Conservation (phyloP, 2,797 vertebrate species). For the Ptychadena robeensis region DNA sequence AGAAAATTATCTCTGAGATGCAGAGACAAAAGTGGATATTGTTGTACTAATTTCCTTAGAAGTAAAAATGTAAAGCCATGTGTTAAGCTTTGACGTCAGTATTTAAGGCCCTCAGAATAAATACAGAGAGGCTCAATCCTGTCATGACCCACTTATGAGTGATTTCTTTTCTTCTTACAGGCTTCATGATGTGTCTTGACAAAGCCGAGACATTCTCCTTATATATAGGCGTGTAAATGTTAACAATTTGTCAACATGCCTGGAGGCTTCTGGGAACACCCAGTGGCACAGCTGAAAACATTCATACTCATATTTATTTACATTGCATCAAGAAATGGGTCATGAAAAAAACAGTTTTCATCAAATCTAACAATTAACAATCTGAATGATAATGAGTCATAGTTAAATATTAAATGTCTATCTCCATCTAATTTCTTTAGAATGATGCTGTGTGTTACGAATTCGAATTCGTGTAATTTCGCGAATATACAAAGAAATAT, state of each 20-base stretch:
- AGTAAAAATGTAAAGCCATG: constrained; percentile 52
- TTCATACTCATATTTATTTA: constrained; percentile 1
- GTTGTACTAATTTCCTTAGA: constrained; percentile 25
- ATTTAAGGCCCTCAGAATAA: constrained; percentile 36
- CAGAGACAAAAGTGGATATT: constrained; percentile 40
- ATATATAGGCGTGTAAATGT: constrained; percentile 35
- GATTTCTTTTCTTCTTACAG: constrained; percentile 41
- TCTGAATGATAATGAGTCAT: too few relatives aligned
- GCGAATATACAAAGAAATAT: too few relatives aligned
- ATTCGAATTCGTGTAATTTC: too few relatives aligned
- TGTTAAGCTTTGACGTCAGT: constrained; percentile 54
- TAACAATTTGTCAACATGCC: constrained; percentile 39
- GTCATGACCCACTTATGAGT: constrained; percentile 53
- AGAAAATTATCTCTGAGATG: constrained; percentile 17
- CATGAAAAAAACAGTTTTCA: constrained; percentile 2
- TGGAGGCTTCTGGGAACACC: constrained; percentile 43
- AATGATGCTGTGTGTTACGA: too few relatives aligned
- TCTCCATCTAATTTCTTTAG: too few relatives aligned
- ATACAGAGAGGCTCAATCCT: constrained; percentile 49
- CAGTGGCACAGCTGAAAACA: constrained; percentile 10
- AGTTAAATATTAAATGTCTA: too few relatives aligned
- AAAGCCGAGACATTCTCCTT: constrained; percentile 39
- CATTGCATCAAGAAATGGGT: constrained; percentile 28
- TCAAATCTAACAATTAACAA: background rate
- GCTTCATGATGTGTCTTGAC: constrained; percentile 44